Evolutionary conservation across 1,140 invertebrate genomes (phyloP), one percentile per base, ranked within the genome.

Genomic region (Lordiphosa stackelbergi): DNA sequence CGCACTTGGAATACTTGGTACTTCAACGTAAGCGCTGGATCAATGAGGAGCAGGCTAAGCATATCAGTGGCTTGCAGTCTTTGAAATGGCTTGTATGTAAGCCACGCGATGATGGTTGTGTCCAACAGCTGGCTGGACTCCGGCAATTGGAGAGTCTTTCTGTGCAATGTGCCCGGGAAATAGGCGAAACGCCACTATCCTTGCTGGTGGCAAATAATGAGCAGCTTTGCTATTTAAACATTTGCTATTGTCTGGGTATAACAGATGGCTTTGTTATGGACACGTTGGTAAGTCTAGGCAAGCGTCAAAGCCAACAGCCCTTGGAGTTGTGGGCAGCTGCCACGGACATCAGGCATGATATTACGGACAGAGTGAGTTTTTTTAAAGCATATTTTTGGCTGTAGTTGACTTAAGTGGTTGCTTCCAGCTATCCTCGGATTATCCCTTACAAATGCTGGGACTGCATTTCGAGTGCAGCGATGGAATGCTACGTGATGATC

Each of bases 401-500:
- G 0, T 2, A 7, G 3, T 11, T 8, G 1, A 5, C 10, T 63
- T 19, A 7, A 45, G 16, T 45, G 22, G 10, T 22, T 3, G n/a
- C 13, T 58, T 56, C 40, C 16, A 81, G 75, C 34, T 81, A 49
- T 53, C 71, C 9, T 8, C 46, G 0, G 64, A 65, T 10, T 81
- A 53, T 63, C 77, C 72, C 2, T 45, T 69, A 2, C 68, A 81
- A 22, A 69, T 69, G 51, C 51, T 81, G 1, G 37, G 53, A 4
- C n/a, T 81, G 19, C 47, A 69, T 40, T 81, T 81, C 24, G 75
- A 75, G 56, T 81, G 77, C 63, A 83, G 75, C 47, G 72, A 75
- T 5, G 77, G 75, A 53, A 83, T 81, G 46, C 10, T 48, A 34
- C 58, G 56, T n/a, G 34, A 19, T 13, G 72, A 64, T 22, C 75